A percentile compares a stretch with the other conserved stretches of the same genome.
These are phyloP conservation scores for Drosophila meridionalis DNA, from an alignment of 2,888 invertebrate species.

Conservation along the genomic window DNA sequence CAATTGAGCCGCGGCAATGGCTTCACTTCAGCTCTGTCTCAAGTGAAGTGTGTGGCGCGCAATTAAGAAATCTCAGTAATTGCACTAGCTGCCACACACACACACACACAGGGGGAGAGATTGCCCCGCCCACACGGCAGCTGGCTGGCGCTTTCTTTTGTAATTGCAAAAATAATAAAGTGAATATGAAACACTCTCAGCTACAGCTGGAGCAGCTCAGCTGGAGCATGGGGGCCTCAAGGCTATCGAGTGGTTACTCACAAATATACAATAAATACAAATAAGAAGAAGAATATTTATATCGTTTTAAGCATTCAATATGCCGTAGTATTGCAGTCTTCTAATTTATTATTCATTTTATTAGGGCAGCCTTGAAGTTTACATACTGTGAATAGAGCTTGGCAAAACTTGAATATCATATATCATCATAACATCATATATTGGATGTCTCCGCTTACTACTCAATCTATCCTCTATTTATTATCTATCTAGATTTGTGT, in stretches of 20 bases:
- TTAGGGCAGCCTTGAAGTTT: too few relatives aligned
- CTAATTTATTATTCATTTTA: too few relatives aligned
- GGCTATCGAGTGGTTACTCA: background rate
- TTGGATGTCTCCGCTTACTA: too few relatives aligned
- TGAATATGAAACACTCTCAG: conserved; percentile 10
- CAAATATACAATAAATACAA: too few relatives aligned
- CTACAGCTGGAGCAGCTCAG: conserved; percentile 19
- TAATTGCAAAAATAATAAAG: conserved; percentile 38
- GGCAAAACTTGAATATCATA: too few relatives aligned
- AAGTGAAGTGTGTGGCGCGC: conserved; percentile 57
- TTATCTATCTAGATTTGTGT: background rate
- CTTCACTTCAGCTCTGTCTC: conserved; percentile 29
- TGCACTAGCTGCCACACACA: conserved; percentile 27
- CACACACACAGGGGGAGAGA: background rate
- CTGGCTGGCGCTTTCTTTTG: conserved; percentile 53
- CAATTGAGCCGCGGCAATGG: conserved; percentile 27
- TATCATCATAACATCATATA: too few relatives aligned
- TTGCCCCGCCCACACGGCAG: conserved; percentile 35
- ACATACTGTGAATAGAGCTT: too few relatives aligned
- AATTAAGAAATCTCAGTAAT: conserved; percentile 63
- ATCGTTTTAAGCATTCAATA: too few relatives aligned
- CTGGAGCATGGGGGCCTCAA: background rate
- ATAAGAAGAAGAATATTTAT: too few relatives aligned
- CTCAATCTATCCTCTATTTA: background rate
- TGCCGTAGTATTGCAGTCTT: too few relatives aligned